Evolutionary conservation across 2,888 invertebrate species (phyloP).

Genomic region (Ennomos fuscantarius): DNA sequence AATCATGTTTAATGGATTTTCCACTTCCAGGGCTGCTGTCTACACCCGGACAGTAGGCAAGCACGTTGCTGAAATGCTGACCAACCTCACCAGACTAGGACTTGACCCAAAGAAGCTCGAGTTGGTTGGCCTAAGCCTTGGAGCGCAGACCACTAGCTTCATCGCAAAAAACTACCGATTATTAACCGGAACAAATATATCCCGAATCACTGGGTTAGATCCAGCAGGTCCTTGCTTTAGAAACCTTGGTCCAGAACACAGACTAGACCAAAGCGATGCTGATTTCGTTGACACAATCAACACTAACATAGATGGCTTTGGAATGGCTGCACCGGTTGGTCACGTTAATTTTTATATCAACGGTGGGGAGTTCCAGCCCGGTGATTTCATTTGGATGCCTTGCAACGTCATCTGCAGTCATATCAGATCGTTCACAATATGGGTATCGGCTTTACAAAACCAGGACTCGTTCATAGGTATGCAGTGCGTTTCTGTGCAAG

Average conservation of each 20-base stretch:
- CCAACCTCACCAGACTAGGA: constrained; percentile 54
- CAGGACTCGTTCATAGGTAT: constrained; percentile 57
- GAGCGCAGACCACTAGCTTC: constrained; percentile 66
- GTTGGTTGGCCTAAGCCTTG: constrained; percentile 65
- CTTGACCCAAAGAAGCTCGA: constrained; percentile 63
- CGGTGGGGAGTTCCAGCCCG: constrained; percentile 67
- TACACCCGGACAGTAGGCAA: constrained; percentile 59
- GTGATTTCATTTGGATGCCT: constrained; percentile 50
- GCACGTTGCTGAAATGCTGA: constrained; percentile 64
- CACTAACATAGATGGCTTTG: constrained; percentile 69
- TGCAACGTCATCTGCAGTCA: constrained; percentile 59
- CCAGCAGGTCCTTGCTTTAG: constrained; percentile 73
- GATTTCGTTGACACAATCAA: constrained; percentile 65
- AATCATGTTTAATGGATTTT: neutral
- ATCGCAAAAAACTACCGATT: constrained; percentile 61
- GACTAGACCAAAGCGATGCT: constrained; percentile 64
- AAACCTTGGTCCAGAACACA: constrained; percentile 59
- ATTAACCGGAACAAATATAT: constrained; percentile 59
- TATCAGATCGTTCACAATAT: constrained; percentile 49
- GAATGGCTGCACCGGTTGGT: constrained; percentile 67
- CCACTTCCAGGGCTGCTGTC: constrained; percentile 46
- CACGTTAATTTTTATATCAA: constrained; percentile 73
- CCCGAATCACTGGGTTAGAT: constrained; percentile 62
- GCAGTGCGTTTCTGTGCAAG: constrained; percentile 58
- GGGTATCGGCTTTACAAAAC: constrained; percentile 55